phyloP scores from a whole-genome alignment of 2,113 vertebrate species.

The Cyanoderma ruficeps region DNA sequence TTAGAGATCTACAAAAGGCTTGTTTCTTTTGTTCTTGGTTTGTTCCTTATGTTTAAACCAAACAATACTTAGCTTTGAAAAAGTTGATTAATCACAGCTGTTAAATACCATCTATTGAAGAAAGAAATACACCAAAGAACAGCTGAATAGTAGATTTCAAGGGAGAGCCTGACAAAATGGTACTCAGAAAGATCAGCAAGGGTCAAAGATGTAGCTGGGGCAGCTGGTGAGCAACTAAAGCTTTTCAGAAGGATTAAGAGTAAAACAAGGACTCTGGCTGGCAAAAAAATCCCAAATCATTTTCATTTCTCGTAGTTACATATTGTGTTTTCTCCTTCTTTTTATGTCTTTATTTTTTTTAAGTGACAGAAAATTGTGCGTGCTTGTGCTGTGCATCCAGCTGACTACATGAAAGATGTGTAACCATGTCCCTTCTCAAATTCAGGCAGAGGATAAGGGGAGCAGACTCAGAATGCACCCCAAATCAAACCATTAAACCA shows the following conservation, averaged over 20 bases:
- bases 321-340: accelerated
- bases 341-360: too few species aligned
- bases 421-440: not conserved
- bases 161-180: not conserved
- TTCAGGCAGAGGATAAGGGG: not conserved
- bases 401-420: not conserved
- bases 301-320: not conserved
- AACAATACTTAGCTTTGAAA: not conserved
- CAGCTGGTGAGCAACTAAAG: not conserved
- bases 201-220: not conserved
- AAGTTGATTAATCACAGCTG: not conserved
- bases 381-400: not conserved
- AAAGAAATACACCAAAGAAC: not conserved
- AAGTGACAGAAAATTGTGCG: not conserved
- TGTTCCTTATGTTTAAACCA: not conserved
- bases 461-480: not conserved
- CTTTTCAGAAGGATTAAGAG: not conserved
- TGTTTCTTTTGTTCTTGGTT: not conserved
- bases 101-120: not conserved
- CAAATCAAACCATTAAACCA: not conserved
- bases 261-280: not conserved
- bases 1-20: not conserved
- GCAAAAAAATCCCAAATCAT: not conserved
- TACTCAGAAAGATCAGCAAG: not conserved
- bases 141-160: not conserved